phyloP scores from a whole-genome alignment of 2,888 invertebrate genomes.

The Nipponacmea schrenckii region DNA sequence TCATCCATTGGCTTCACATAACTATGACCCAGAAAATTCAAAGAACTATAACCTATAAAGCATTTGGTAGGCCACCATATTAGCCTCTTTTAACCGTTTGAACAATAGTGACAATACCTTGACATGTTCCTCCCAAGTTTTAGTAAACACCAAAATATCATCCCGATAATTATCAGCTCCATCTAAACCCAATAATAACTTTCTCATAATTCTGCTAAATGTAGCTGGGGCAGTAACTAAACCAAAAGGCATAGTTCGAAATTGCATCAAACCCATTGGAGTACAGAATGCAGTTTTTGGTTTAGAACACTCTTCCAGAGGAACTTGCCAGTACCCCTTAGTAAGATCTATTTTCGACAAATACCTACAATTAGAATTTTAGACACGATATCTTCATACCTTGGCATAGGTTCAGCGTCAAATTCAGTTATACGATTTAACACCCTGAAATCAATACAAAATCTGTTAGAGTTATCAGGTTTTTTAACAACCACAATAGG shows the following conservation, averaged over 20 bases:
- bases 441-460: no score
- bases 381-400: not conserved
- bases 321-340: no score
- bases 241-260: slow-evolving; percentile 5
- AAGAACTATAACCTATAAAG: no score
- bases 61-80: no score
- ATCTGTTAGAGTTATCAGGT: no score
- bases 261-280: not conserved
- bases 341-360: not conserved
- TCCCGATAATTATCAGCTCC: slow-evolving; percentile 13
- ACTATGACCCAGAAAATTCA: no score
- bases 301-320: not conserved
- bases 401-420: not conserved
- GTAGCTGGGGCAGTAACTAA: not conserved
- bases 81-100: no score
- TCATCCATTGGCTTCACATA: no score
- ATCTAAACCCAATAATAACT: not conserved
- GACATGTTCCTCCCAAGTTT: slow-evolving; percentile 1
- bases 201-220: not conserved
- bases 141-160: slow-evolving; percentile 11
- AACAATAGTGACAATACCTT: no score
- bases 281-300: not conserved
- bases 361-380: not conserved
- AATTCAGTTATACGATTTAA: not conserved
- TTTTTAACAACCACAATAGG: no score